phyloP scores from a whole-genome alignment of 1,140 invertebrate genomes.

The Sminthurides bifidus region DNA sequence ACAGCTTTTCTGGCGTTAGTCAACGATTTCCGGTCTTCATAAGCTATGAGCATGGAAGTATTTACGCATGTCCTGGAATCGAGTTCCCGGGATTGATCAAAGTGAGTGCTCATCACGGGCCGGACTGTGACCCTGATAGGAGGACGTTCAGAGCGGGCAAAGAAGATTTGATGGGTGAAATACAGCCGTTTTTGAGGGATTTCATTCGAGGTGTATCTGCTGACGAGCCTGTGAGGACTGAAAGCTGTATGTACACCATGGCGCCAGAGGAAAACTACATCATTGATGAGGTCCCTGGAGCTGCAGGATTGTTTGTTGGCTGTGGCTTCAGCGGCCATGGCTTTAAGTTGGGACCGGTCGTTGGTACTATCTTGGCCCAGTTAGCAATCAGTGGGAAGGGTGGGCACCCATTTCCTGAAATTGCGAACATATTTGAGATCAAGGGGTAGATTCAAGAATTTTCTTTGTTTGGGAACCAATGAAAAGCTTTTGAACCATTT shows the following conservation, averaged over 20 bases:
- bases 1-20: not conserved
- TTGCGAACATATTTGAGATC: too few relatives aligned
- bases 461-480: too few relatives aligned
- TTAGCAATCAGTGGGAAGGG: constrained; percentile 3
- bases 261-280: constrained; percentile 20
- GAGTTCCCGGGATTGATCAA: constrained; percentile 26
- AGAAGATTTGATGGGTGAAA: not conserved
- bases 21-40: constrained; percentile 25
- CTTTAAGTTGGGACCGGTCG: constrained; percentile 21
- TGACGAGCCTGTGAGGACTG: constrained; percentile 10
- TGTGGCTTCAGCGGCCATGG: constrained; percentile 28
- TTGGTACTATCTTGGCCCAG: constrained; percentile 18
- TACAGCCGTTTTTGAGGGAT: not conserved
- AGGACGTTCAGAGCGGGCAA: constrained; percentile 9
- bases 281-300: constrained; percentile 15
- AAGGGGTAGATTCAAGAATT: too few relatives aligned
- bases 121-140: constrained; percentile 22
- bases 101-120: constrained; percentile 15
- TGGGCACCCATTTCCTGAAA: constrained; percentile 7
- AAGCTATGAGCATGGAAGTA: constrained; percentile 7
- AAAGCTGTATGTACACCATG: constrained; percentile 24
- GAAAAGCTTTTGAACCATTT: too few relatives aligned
- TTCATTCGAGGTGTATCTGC: constrained; percentile 6
- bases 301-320: constrained; percentile 6
- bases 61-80: constrained; percentile 23